Percentiles rank a stretch among this genome's conserved stretches.
Evolutionary conservation across 1,140 invertebrate genomes (phyloP).

Genomic region (Homarus americanus): DNA sequence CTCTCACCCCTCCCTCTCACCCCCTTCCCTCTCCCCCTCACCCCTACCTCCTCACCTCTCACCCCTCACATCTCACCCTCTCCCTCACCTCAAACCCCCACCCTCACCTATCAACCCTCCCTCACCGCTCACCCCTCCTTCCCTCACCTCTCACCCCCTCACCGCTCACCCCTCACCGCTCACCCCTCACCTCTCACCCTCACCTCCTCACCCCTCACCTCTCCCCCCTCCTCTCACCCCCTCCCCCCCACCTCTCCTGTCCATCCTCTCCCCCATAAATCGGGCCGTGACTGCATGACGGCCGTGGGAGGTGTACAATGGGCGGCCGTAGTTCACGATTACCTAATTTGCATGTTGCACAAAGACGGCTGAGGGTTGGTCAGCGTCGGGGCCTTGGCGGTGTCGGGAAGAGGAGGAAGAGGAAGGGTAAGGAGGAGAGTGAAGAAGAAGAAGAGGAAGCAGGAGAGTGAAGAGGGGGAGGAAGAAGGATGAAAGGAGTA

Average conservation of each 20-base stretch:
- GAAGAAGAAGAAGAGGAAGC: not conserved
- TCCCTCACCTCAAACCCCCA: not conserved
- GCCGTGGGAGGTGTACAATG: constrained; percentile 55
- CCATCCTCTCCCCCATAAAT: constrained; percentile 42
- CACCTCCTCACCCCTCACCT: not conserved
- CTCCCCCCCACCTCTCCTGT: not conserved
- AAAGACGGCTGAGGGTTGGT: constrained; percentile 47
- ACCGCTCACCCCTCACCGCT: not conserved
- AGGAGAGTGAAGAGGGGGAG: not conserved
- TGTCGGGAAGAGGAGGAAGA: not conserved
- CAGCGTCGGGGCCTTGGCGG: constrained; percentile 24
- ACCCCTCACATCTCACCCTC: not conserved
- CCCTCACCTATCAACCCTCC: not conserved
- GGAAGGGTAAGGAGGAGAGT: not conserved
- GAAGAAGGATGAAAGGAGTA: too few species aligned
- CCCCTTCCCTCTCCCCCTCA: not conserved
- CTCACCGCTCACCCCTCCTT: not conserved
- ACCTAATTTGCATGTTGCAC: constrained; percentile 64
- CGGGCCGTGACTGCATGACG: constrained; percentile 46
- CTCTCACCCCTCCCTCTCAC: not conserved
- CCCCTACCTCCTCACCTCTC: not conserved
- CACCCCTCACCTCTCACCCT: not conserved
- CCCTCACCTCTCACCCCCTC: constrained; percentile 7
- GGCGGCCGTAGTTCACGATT: constrained; percentile 55
- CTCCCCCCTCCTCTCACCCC: not conserved